A percentile compares a stretch with the other conserved stretches of the same genome.
These are phyloP conservation scores for Nannospalax galili DNA, from an alignment of 2,113 vertebrate genomes.

Conservation along the genomic window DNA sequence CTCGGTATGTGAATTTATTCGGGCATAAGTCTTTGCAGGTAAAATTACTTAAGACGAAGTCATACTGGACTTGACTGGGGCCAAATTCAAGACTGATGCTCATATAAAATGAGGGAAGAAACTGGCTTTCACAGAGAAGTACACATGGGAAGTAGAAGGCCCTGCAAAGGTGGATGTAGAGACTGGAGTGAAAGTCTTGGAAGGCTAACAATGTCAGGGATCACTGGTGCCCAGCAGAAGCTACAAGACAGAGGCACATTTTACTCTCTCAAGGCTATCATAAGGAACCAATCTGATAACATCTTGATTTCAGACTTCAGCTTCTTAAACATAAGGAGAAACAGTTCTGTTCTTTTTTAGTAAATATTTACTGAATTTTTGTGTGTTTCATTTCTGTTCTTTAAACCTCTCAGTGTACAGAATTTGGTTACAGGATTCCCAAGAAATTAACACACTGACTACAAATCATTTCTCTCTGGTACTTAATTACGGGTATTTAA, in stretches of 20 bases:
- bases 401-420: not conserved
- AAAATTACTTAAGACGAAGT: not conserved
- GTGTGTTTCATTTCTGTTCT: not conserved
- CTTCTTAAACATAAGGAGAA: not conserved
- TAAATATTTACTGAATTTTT: too few species aligned
- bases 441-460: not conserved
- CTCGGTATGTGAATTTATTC: not conserved
- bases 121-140: not conserved
- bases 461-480: constrained; percentile 1
- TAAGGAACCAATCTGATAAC: not conserved
- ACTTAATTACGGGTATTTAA: not conserved
- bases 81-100: not conserved
- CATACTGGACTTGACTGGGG: not conserved
- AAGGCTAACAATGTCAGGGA: not conserved
- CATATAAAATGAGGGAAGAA: not conserved
- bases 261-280: not conserved
- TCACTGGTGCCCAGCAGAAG: not conserved
- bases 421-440: not conserved
- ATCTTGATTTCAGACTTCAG: not conserved
- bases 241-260: not conserved
- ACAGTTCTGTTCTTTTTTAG: not conserved
- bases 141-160: not conserved
- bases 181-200: not conserved
- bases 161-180: not conserved
- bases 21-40: not conserved